phyloP scores from a whole-genome alignment of 2,797 vertebrate species.

The Hapalemur alaotrensis region DNA sequence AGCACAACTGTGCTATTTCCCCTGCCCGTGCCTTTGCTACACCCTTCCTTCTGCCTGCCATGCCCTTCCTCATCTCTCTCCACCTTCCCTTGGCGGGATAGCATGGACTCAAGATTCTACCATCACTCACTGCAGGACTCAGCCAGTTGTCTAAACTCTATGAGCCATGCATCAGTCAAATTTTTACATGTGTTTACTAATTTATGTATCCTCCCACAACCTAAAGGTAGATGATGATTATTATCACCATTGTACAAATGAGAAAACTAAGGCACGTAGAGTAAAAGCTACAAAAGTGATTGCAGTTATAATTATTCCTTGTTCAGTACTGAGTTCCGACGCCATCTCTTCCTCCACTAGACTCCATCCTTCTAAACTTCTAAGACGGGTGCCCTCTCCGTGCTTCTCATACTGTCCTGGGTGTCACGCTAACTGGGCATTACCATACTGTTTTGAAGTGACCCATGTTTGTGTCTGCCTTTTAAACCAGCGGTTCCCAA shows the following conservation, averaged over 20 bases:
- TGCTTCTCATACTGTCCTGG: neutral
- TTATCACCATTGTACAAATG: neutral
- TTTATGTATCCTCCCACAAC: too few species aligned
- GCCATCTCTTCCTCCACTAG: neutral
- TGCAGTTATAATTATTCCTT: neutral
- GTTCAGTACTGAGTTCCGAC: neutral
- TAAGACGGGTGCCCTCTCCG: neutral
- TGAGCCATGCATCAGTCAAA: neutral
- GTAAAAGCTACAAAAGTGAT: neutral
- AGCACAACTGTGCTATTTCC: neutral
- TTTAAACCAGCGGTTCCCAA: neutral
- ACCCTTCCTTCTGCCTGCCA: neutral
- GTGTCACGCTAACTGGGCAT: neutral
- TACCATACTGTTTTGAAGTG: neutral
- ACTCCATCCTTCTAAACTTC: neutral
- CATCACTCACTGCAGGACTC: neutral
- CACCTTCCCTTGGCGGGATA: neutral
- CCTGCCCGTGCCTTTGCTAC: neutral
- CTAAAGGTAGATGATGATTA: neutral
- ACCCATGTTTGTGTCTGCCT: neutral
- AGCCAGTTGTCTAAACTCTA: neutral
- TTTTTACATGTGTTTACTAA: neutral
- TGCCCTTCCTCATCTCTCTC: neutral
- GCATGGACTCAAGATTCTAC: neutral
- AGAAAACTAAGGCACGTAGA: neutral